Percentiles rank a stretch among this genome's conserved stretches.
Evolutionary conservation across 37 sponge, comb jelly and placozoan genomes (phyloP).

Genomic region (Cladorhizidae sp.): DNA sequence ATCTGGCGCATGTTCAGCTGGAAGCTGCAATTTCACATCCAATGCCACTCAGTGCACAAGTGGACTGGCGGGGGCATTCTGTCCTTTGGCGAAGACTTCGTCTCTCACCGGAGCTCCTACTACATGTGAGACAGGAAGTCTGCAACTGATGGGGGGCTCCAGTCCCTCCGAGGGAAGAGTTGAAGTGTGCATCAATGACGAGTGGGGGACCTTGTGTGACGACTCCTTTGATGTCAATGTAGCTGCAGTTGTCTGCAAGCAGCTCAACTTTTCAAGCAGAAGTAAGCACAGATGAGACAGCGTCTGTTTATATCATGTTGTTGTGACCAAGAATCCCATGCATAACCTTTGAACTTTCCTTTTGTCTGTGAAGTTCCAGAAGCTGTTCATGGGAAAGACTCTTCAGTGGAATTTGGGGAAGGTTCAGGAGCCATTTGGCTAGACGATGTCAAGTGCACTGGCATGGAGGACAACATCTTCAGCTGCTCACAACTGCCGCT

Average conservation of each 20-base stretch:
- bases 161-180: constrained; percentile 4
- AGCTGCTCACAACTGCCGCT: constrained; percentile 40
- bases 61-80: constrained; percentile 4
- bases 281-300: constrained; percentile 9
- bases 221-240: constrained; percentile 30
- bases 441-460: constrained; percentile 57
- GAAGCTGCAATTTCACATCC: background rate
- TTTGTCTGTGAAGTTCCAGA: background rate
- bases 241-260: constrained; percentile 11
- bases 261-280: background rate
- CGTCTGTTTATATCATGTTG: too few relatives aligned
- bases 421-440: constrained; percentile 21
- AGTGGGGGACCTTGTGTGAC: constrained; percentile 50
- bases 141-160: constrained; percentile 8
- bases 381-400: background rate
- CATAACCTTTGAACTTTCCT: too few relatives aligned
- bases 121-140: constrained; percentile 3
- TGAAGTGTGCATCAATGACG: constrained; percentile 33
- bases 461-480: constrained; percentile 54
- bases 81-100: constrained; percentile 1
- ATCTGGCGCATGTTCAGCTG: background rate
- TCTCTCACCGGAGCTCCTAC: background rate
- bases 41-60: background rate
- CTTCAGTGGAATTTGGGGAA: background rate
- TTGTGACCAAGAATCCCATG: too few relatives aligned